A percentile compares a stretch with the other conserved stretches of the same genome.
Evolutionary conservation across 2,888 invertebrate species (phyloP).

Genomic region (Dolichopus griseipennis): DNA sequence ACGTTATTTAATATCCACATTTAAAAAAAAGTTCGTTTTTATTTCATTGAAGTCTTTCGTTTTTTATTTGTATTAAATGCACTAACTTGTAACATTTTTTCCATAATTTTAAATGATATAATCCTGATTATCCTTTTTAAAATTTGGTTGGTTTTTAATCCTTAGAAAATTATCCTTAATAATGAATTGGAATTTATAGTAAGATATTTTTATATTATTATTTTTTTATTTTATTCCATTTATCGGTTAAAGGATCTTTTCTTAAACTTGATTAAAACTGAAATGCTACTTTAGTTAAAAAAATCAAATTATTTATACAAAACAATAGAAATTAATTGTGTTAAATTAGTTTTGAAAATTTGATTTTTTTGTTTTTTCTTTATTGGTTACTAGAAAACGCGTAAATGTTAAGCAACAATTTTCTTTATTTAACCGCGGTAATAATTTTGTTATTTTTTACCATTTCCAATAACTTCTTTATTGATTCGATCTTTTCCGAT

Average conservation of each 20-base stretch:
- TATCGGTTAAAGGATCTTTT: background rate
- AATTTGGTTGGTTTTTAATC: too few relatives aligned
- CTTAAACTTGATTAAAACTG: background rate
- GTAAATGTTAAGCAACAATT: background rate
- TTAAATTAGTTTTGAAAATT: too few relatives aligned
- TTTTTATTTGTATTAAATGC: too few relatives aligned
- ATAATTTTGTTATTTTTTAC: background rate
- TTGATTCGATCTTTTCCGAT: background rate
- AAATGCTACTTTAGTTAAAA: background rate
- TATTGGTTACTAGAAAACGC: too few relatives aligned
- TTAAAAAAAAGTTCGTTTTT: too few relatives aligned
- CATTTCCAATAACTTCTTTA: background rate
- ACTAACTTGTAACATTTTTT: background rate
- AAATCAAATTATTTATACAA: background rate
- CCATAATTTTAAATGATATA: background rate
- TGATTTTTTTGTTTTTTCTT: too few relatives aligned
- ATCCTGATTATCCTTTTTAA: background rate
- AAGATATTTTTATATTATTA: background rate
- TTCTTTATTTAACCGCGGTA: slow-evolving; percentile 2
- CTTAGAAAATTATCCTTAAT: background rate
- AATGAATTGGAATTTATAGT: background rate
- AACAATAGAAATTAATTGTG: background rate
- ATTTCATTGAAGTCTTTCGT: too few relatives aligned
- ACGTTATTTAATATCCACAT: too few relatives aligned
- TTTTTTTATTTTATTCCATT: slow-evolving; percentile 1